A percentile compares a stretch with the other conserved stretches of the same genome.
phyloP scores from a whole-genome alignment of 2,888 invertebrate species.

The Tenthredo amoena region DNA sequence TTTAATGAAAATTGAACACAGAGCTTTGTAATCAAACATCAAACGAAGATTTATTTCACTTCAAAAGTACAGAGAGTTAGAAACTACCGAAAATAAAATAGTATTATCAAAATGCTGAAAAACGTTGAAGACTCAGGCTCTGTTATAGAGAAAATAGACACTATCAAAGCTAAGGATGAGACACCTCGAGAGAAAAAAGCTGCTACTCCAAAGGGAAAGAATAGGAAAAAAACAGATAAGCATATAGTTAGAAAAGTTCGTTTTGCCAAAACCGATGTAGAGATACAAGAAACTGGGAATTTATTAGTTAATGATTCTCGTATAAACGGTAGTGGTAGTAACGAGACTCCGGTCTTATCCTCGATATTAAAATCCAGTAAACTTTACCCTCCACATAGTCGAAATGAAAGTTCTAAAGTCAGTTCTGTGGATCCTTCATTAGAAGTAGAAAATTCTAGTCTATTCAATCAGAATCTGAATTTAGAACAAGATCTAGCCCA shows the following conservation, averaged over 20 bases:
- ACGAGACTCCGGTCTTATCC: neutral
- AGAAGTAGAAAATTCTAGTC: slow-evolving; percentile 19
- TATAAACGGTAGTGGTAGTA: neutral
- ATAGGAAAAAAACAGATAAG: neutral
- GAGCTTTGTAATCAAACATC: neutral
- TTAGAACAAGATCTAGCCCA: neutral
- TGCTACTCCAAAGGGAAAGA: neutral
- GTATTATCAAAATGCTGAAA: neutral
- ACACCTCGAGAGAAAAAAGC: neutral
- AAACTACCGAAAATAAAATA: neutral
- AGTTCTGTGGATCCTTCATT: neutral
- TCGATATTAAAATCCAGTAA: slow-evolving; percentile 27
- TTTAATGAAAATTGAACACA: neutral
- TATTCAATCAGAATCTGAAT: slow-evolving; percentile 13
- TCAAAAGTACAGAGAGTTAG: neutral
- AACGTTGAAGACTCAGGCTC: slow-evolving; percentile 18
- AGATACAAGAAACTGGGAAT: neutral
- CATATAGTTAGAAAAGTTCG: slow-evolving; percentile 14
- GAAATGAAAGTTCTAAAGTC: neutral
- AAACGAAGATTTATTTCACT: neutral
- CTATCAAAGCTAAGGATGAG: neutral
- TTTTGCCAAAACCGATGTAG: neutral
- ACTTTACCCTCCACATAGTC: neutral
- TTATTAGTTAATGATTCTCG: neutral
- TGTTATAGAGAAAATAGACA: neutral